Percentiles rank a stretch among this genome's conserved stretches.
phyloP scores from a whole-genome alignment of 2,888 invertebrate genomes.

The Argynnis bischoffii region DNA sequence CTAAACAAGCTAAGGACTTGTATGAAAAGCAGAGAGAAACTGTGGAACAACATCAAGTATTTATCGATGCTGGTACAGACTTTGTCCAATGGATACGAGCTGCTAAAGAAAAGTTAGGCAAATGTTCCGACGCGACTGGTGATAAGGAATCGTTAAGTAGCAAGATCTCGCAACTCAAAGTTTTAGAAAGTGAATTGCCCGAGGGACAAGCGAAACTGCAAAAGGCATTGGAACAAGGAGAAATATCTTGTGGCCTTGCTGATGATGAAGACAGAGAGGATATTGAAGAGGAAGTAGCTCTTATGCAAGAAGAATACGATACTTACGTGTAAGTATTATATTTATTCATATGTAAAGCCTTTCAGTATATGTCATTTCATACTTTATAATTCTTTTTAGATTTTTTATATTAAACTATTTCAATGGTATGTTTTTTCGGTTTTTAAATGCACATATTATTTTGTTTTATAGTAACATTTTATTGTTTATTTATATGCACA shows the following conservation, averaged over 20 bases:
- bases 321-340: slow-evolving; percentile 85
- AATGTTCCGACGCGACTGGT: slow-evolving; percentile 95
- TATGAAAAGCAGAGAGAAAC: slow-evolving; percentile 94
- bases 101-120: slow-evolving; percentile 94
- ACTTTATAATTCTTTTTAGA: neutral
- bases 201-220: slow-evolving; percentile 93
- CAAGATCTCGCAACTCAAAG: slow-evolving; percentile 92
- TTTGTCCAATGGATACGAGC: slow-evolving; percentile 95
- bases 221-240: slow-evolving; percentile 91
- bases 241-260: slow-evolving; percentile 92
- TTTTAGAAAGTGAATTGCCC: slow-evolving; percentile 90
- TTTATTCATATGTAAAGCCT: neutral
- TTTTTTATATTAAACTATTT: no score
- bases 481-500: slow-evolving; percentile 46
- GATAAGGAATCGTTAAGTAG: slow-evolving; percentile 94
- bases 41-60: slow-evolving; percentile 94
- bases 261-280: slow-evolving; percentile 94
- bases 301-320: slow-evolving; percentile 95
- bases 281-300: slow-evolving; percentile 95
- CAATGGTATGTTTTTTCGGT: no score
- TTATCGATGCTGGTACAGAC: slow-evolving; percentile 95
- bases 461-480: neutral
- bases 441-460: neutral
- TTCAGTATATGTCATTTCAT: neutral
- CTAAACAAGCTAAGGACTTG: slow-evolving; percentile 94